These are phyloP conservation scores for Oplegnathus fasciatus DNA, from an alignment of 2,113 vertebrate species.

Conservation along the genomic window DNA sequence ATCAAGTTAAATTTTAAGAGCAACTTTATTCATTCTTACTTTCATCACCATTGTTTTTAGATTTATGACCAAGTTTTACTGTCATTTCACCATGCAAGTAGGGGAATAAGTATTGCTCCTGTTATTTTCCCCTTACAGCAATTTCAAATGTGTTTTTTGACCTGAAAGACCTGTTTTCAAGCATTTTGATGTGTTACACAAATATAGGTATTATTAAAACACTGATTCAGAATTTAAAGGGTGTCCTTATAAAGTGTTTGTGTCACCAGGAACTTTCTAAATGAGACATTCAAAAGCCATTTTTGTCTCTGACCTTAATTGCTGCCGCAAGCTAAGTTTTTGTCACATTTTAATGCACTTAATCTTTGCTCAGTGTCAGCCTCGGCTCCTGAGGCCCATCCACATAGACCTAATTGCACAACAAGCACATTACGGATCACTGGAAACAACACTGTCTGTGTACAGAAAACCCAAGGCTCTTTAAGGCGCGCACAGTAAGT, in stretches of 20 bases:
- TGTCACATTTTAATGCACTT: slow-evolving; percentile 70
- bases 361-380: slow-evolving; percentile 66
- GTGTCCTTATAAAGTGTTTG: slow-evolving; percentile 15
- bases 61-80: too few species aligned
- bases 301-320: slow-evolving; percentile 69
- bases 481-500: slow-evolving; percentile 30
- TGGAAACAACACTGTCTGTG: slow-evolving; percentile 47
- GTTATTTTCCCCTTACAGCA: background rate
- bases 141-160: background rate
- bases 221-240: background rate
- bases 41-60: background rate
- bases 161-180: background rate
- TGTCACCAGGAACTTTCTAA: slow-evolving; percentile 43
- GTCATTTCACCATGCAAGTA: background rate
- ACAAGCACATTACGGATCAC: slow-evolving; percentile 54
- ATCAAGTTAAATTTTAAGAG: background rate
- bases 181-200: background rate
- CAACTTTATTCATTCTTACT: background rate
- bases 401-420: slow-evolving; percentile 61
- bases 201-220: background rate
- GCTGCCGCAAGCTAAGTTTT: slow-evolving; percentile 60
- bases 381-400: slow-evolving; percentile 31
- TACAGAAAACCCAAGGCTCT: slow-evolving; percentile 51
- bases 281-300: slow-evolving; percentile 47
- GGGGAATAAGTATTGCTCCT: background rate